These are phyloP conservation scores for Hyperoplus immaculatus DNA, from an alignment of 2,797 vertebrate genomes.

Conservation along the genomic window DNA sequence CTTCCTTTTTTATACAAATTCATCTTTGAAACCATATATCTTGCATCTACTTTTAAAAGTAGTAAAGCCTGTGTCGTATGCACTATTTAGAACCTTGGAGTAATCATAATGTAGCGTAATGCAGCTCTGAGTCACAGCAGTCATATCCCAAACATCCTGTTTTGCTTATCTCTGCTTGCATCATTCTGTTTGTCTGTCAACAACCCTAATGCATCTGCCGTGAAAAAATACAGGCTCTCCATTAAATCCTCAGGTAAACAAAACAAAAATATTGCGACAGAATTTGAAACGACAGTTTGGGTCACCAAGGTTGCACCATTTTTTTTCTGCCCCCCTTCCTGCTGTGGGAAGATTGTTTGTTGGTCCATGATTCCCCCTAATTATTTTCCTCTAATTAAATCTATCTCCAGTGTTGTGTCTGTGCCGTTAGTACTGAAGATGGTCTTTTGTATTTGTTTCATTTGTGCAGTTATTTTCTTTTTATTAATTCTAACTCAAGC, in stretches of 20 bases:
- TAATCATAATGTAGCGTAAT: not conserved
- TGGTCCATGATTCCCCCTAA: slow-evolving; percentile 36
- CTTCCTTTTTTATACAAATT: too few species aligned
- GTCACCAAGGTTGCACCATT: slow-evolving; percentile 1
- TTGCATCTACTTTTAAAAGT: too few species aligned
- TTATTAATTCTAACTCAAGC: slow-evolving; percentile 18
- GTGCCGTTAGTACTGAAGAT: slow-evolving; percentile 5
- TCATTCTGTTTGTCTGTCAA: not conserved
- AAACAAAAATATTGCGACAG: slow-evolving; percentile 5
- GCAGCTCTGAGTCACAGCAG: not conserved
- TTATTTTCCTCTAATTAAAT: slow-evolving; percentile 41
- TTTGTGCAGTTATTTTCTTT: slow-evolving; percentile 1
- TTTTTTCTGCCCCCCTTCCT: slow-evolving; percentile 6
- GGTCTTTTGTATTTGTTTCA: not conserved
- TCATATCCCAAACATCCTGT: not conserved
- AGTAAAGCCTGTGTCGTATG: too few species aligned
- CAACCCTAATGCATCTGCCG: not conserved
- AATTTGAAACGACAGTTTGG: slow-evolving; percentile 23
- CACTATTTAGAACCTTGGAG: too few species aligned
- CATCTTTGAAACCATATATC: too few species aligned
- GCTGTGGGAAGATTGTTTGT: slow-evolving; percentile 39
- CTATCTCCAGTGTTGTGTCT: slow-evolving; percentile 29
- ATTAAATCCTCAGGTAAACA: slow-evolving; percentile 47
- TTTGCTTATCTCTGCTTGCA: not conserved
- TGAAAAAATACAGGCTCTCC: not conserved